phyloP scores from a whole-genome alignment of 2,888 invertebrate species.

The Nyleta sp. region DNA sequence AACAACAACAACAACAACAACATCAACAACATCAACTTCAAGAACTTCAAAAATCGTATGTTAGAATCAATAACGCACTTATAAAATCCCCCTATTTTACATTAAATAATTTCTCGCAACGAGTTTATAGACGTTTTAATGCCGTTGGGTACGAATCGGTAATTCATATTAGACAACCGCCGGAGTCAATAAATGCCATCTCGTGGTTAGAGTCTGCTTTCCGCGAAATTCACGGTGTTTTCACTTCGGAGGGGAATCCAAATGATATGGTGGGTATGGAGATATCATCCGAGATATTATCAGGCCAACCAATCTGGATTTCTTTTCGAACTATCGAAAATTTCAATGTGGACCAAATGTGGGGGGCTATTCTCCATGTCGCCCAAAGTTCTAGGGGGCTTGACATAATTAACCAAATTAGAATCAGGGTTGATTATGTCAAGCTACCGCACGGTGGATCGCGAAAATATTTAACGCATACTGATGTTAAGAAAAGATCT shows the following conservation, averaged over 20 bases:
- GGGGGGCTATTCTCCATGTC: background rate
- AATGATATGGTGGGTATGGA: slow-evolving; percentile 9
- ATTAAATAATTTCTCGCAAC: background rate
- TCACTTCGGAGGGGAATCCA: background rate
- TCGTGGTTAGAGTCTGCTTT: background rate
- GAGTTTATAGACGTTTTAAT: background rate
- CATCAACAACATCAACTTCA: too few species aligned
- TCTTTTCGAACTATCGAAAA: background rate
- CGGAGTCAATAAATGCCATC: background rate
- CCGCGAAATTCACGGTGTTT: background rate
- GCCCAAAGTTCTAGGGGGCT: slow-evolving; percentile 9
- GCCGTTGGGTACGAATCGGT: background rate
- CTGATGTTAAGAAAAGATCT: background rate
- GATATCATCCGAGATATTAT: background rate
- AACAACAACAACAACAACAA: too few species aligned
- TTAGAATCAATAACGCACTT: too few species aligned
- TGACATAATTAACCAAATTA: background rate
- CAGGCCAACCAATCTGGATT: background rate
- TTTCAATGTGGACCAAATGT: background rate
- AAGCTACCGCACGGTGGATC: slow-evolving; percentile 4
- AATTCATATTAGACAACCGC: background rate
- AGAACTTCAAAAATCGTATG: too few species aligned
- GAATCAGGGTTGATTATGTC: slow-evolving; percentile 1
- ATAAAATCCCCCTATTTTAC: too few species aligned
- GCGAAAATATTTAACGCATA: background rate